These are phyloP conservation scores for Sebastes oblongus DNA, from an alignment of 2,797 vertebrate species.

Conservation along the genomic window DNA sequence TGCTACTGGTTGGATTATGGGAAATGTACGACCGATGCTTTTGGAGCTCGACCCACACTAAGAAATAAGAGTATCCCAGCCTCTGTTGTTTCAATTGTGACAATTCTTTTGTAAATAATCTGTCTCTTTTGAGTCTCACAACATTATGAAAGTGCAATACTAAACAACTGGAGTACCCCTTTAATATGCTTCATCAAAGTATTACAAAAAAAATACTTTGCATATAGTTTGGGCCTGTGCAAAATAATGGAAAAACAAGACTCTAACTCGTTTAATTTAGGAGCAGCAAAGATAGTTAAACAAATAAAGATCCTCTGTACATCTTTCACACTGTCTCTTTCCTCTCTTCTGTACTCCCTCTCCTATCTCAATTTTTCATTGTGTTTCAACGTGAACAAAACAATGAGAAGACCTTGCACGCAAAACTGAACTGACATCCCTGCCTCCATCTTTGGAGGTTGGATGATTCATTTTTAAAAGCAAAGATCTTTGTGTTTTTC, in stretches of 20 bases:
- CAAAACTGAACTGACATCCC: not conserved
- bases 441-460: not conserved
- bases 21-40: not conserved
- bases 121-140: not conserved
- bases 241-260: not conserved
- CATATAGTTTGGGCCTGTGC: not conserved
- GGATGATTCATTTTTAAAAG: not conserved
- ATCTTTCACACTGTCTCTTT: not conserved
- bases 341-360: not conserved
- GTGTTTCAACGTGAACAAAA: not conserved
- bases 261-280: not conserved
- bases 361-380: not conserved
- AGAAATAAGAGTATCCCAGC: not conserved
- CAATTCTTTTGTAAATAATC: not conserved
- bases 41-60: not conserved
- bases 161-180: not conserved
- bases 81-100: not conserved
- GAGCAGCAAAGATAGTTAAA: not conserved
- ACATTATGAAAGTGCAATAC: not conserved
- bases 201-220: not conserved
- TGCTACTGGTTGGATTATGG: not conserved
- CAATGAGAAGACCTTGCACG: not conserved
- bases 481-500: not conserved
- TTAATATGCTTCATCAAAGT: not conserved
- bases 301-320: not conserved